Conservation (phyloP, 2,888 invertebrate genomes). For the Ligdia adustata region DNA sequence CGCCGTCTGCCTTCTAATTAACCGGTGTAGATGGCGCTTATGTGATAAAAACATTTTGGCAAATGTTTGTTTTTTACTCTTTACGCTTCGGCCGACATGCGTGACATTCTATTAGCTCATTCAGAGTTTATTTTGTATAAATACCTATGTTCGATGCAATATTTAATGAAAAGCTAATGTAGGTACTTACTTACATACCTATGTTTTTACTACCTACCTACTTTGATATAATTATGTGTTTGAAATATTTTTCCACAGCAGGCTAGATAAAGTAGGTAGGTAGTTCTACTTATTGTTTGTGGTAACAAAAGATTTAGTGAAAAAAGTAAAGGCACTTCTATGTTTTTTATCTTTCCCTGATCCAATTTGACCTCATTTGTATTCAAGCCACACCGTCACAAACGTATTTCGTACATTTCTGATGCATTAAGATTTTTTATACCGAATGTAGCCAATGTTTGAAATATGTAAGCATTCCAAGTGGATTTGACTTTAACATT, state of each 20-base stretch:
- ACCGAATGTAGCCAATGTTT: constrained; percentile 40
- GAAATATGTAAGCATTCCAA: constrained; percentile 34
- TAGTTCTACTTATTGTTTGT: too few relatives aligned
- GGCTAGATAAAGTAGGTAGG: too few relatives aligned
- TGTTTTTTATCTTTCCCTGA: constrained; percentile 65
- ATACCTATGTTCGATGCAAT: too few relatives aligned
- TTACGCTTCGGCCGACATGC: neutral
- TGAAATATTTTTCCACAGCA: too few relatives aligned
- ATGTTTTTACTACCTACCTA: too few relatives aligned
- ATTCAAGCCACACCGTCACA: constrained; percentile 70
- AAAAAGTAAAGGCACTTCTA: constrained; percentile 40
- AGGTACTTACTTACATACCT: too few relatives aligned
- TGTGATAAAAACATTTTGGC: constrained; percentile 30
- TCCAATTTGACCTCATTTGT: constrained; percentile 79
- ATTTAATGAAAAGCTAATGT: too few relatives aligned
- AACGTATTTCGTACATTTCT: constrained; percentile 72
- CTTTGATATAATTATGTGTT: too few relatives aligned
- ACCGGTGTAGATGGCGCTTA: constrained; percentile 50
- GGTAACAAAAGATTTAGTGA: too few relatives aligned
- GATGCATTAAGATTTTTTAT: constrained; percentile 70
- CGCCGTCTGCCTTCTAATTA: constrained; percentile 60
- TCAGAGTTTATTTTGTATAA: too few relatives aligned
- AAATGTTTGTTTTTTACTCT: constrained; percentile 13
- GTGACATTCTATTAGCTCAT: constrained; percentile 9
- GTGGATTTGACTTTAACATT: constrained; percentile 32